Evolutionary conservation across 2,797 vertebrate species (phyloP).

Genomic region (Phalanger gymnotis): DNA sequence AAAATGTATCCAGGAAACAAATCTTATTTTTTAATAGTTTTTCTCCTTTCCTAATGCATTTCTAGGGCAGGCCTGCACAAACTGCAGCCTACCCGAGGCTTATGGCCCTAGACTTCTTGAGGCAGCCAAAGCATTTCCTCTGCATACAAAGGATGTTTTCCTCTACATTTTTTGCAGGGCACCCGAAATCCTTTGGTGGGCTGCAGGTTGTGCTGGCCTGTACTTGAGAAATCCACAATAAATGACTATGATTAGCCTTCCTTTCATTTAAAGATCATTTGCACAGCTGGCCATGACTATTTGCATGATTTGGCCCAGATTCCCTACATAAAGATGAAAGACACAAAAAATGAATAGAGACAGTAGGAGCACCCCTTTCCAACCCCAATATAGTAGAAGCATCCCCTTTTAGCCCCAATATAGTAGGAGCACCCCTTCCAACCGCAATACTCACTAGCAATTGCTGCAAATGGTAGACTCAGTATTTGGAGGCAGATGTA

Average conservation of each 20-base stretch:
- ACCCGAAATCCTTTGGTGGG: too few species aligned
- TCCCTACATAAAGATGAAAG: neutral
- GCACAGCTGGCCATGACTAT: neutral
- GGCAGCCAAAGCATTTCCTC: too few species aligned
- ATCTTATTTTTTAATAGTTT: neutral
- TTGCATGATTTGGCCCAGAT: neutral
- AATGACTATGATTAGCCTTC: neutral
- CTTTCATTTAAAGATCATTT: neutral
- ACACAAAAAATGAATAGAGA: neutral
- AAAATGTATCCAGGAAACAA: neutral
- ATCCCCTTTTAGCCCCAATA: too few species aligned
- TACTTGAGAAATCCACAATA: neutral
- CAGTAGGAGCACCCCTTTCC: neutral
- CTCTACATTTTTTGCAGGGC: too few species aligned
- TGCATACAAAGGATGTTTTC: too few species aligned
- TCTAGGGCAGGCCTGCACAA: too few species aligned
- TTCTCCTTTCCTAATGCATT: neutral
- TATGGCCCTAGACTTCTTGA: too few species aligned
- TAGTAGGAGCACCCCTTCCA: too few species aligned
- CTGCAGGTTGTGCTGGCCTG: too few species aligned
- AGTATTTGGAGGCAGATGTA: neutral
- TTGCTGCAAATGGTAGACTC: neutral
- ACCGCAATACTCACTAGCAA: neutral
- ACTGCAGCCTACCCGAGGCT: too few species aligned
- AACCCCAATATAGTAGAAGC: too few species aligned